Percentiles rank a stretch among this genome's conserved stretches.
Evolutionary conservation across 37 sponge, comb jelly and placozoan genomes (phyloP).

Genomic region (Cliona cf. orientalis): DNA sequence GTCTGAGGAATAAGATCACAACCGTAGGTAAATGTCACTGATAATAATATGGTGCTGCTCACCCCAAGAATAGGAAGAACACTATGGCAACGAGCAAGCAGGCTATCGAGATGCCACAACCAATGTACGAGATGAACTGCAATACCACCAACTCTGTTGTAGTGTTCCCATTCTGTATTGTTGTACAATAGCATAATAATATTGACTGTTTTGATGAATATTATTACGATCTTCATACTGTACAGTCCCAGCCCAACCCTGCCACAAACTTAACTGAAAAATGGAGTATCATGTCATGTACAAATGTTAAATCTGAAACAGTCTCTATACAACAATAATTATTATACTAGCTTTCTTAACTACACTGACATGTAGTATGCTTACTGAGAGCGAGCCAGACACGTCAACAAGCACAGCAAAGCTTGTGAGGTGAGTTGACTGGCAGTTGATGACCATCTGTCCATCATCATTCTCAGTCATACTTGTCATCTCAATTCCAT

Average conservation of each 20-base stretch:
- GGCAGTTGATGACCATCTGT: conserved; percentile 11
- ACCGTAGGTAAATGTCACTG: not conserved
- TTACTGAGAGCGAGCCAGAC: conserved; percentile 14
- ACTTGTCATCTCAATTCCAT: conserved; percentile 31
- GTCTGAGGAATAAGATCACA: conserved; percentile 21
- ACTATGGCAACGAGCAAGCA: conserved; percentile 44
- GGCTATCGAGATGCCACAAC: conserved; percentile 32
- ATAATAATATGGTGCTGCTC: not conserved
- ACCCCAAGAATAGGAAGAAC: conserved; percentile 42
- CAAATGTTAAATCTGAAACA: not conserved
- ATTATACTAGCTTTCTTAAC: not conserved
- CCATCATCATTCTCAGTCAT: not conserved
- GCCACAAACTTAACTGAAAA: too few relatives aligned
- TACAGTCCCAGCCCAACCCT: too few relatives aligned
- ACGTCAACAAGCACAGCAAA: conserved; percentile 80
- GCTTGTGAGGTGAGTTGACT: conserved; percentile 54
- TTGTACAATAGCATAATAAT: too few relatives aligned
- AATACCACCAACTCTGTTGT: conserved; percentile 7
- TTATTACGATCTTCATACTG: too few relatives aligned
- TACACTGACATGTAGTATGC: not conserved
- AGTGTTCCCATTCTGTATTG: not conserved
- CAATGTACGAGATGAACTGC: conserved; percentile 47
- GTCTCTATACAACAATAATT: not conserved
- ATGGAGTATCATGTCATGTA: too few relatives aligned
- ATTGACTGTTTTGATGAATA: too few relatives aligned